Evolutionary conservation across 2,797 vertebrate species (phyloP), one percentile per base, ranked within the genome.

Genomic region (Chelon auratus): DNA sequence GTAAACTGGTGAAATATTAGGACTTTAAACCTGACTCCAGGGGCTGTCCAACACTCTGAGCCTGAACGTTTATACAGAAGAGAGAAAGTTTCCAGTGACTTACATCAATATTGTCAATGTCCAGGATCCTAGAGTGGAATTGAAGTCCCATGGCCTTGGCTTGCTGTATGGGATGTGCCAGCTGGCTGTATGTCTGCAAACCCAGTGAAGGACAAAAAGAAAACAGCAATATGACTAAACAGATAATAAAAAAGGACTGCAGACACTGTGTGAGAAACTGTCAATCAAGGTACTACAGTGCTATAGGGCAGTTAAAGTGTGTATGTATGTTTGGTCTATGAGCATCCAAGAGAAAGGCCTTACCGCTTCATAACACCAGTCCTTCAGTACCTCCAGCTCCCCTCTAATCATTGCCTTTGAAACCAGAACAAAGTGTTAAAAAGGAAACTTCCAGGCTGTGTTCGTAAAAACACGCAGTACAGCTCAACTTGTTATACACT

Each of bases 351-450:
- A 12, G 13, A 60, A 30, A 47, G 12, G 40, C 93, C 95, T 77
- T 93, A 99, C 97, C 40, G 96, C 97, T 94, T 99, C 97, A 7
- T 99, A 99, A 92, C 97, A 98, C 97, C 97, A 99, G 74, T 99
- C 98, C 90, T 95, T 97, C 83, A 99, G 94, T 13, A 99, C 94
- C 11, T 97, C 97, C 20, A 99, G 95, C 68, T 99, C 97, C 37
- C 97, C 98, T 62, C 90, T 93, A 69, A 98, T 95, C 95, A 99
- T 97, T 0, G 97, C 96, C 98, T 99, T 81, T 15, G 50, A 57
- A 59, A 72, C 85, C 45, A 87, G 9, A 84, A 30, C 30, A 60
- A 9, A n/a, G 15, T 1, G 12, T n/a, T 13, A 37, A 45, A 58
- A 47, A n/a, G 8, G 15, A 48, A 48, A 42, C 39, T 11, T 17